A percentile compares a stretch with the other conserved stretches of the same genome.
phyloP scores from a whole-genome alignment of 1,140 invertebrate species.

The Lepidurus arcticus region DNA sequence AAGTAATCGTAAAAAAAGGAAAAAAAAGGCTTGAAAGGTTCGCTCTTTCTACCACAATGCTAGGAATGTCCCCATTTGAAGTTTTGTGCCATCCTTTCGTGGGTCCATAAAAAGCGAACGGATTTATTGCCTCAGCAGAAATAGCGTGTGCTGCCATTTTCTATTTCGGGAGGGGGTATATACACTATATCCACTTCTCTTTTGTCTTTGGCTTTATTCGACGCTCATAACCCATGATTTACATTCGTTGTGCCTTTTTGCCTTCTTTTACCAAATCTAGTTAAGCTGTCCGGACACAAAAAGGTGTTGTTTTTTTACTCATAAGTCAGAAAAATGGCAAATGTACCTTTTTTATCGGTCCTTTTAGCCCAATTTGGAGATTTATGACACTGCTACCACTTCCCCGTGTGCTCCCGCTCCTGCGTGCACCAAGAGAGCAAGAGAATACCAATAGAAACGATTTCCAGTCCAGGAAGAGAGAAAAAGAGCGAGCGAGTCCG shows the following conservation, averaged over 20 bases:
- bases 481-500: not conserved
- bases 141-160: not conserved
- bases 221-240: not conserved
- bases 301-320: too few species aligned
- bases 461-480: not conserved
- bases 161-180: not conserved
- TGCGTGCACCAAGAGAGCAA: not conserved
- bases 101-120: not conserved
- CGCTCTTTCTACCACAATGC: not conserved
- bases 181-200: not conserved
- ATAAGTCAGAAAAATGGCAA: too few species aligned
- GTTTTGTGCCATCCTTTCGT: not conserved
- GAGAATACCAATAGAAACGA: constrained; percentile 7
- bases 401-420: not conserved
- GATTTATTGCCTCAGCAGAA: constrained; percentile 3
- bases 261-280: not conserved
- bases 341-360: not conserved
- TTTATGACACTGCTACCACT: not conserved
- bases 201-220: not conserved
- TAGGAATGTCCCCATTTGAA: constrained; percentile 5
- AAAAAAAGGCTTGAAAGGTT: not conserved
- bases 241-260: not conserved
- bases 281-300: too few species aligned
- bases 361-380: not conserved
- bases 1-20: not conserved